These are phyloP conservation scores for Corvus cornix DNA, from an alignment of 2,113 vertebrate species.

Conservation along the genomic window DNA sequence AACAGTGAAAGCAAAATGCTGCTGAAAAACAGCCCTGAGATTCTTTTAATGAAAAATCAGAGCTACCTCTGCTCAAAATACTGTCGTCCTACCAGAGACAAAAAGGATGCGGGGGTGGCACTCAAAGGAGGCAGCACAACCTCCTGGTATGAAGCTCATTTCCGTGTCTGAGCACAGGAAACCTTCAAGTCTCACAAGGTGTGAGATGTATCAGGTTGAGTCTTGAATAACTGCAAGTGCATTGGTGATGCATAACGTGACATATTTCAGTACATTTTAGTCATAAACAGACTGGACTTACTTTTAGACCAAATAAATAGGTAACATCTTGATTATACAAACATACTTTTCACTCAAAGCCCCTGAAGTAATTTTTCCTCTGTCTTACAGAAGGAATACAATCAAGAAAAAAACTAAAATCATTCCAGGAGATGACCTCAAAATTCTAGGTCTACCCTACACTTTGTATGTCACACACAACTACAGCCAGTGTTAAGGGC, in stretches of 20 bases:
- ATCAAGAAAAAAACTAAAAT: not conserved
- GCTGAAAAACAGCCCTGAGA: not conserved
- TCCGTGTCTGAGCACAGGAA: not conserved
- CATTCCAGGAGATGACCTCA: not conserved
- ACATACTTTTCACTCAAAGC: not conserved
- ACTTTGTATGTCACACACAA: not conserved
- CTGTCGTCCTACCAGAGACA: not conserved
- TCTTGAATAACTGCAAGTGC: not conserved
- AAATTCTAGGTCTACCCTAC: not conserved
- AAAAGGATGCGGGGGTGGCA: not conserved
- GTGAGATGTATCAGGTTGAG: not conserved
- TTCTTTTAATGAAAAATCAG: not conserved
- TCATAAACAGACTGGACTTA: not conserved
- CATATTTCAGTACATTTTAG: not conserved
- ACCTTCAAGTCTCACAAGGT: not conserved
- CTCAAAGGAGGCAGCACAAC: not conserved
- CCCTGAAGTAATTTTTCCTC: not conserved
- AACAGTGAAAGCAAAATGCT: not conserved
- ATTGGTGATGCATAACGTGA: not conserved
- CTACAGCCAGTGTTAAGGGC: not conserved
- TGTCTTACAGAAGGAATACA: not conserved
- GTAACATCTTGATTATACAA: not conserved
- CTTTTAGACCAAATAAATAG: not conserved
- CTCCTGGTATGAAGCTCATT: not conserved
- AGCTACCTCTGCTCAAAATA: not conserved